Evolutionary conservation across 2,113 vertebrate species (phyloP), one percentile per base, ranked within the genome.

Genomic region (Cryptotis parvus): DNA sequence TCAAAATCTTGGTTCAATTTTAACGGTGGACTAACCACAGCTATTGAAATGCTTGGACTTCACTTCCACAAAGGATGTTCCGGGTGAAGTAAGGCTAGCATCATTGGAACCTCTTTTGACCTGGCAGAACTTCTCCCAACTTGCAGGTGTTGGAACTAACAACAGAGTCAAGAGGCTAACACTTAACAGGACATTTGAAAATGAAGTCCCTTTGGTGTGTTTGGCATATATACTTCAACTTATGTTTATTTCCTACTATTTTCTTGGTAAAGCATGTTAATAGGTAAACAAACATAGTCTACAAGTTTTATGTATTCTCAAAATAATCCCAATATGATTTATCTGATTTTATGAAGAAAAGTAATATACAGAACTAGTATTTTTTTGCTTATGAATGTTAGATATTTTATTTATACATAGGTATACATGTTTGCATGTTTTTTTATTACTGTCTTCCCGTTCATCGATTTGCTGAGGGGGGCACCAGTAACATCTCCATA

Each of bases 41-140:
- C 92, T 96, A 96, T 97, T 94, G 94, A 97, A 94, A 96, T 97
- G 93, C 79, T 97, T 97, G 96, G 96, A 95, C 80, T 93, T 63
- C 49, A 88, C 41, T 93, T 97, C 84, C 94, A 83, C 92, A 94
- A 96, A 96, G 83, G 88, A 93, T 96, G 82, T 92, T 97, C 96
- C 95, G 88, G 93, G 86, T 93, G 92, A 97, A 93, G 76, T n/a
- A 72, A 97, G 95, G 87, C 91, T 96, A 74, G 83, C 83, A 88
- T 93, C 84, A 79, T 87, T 72, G 9, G 0, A 74, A 95, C 96
- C 96, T 90, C 89, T 96, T 95, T 83, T 95, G 91, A 97, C 78
- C 94, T 97, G 96, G 89, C 87, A 96, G 49, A 87, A 88, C 20
- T 87, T 97, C 94, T 92, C 65, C 82, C 61, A 91, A 93, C 87